These are phyloP conservation scores for Condylura cristata DNA, from an alignment of 2,113 vertebrate species.

Conservation along the genomic window DNA sequence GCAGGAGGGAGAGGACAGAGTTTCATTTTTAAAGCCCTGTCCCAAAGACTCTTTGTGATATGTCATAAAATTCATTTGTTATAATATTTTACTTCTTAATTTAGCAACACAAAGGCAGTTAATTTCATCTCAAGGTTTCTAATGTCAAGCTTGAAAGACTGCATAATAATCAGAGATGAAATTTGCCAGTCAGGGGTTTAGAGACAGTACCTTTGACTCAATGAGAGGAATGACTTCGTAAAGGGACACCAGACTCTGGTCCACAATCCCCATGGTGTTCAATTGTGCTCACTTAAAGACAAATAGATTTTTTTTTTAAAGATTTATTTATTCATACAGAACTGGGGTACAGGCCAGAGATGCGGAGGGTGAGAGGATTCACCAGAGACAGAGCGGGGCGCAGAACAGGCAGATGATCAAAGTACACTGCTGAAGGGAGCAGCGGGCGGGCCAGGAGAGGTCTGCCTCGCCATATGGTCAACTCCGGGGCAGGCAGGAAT, in stretches of 20 bases:
- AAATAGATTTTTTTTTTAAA: background rate
- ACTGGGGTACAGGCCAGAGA: no score
- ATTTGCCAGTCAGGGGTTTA: background rate
- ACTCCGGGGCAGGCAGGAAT: no score
- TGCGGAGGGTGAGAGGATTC: no score
- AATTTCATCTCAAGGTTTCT: conserved; percentile 54
- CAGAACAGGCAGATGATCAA: no score
- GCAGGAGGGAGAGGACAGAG: background rate
- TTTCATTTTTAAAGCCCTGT: background rate
- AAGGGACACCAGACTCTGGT: no score
- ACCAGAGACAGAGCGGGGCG: no score
- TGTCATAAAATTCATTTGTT: conserved; percentile 20
- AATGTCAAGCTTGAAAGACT: background rate
- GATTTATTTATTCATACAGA: no score
- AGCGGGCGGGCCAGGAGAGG: no score
- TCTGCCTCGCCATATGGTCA: no score
- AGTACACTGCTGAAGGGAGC: no score
- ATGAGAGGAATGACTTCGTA: background rate
- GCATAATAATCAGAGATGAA: conserved; percentile 14
- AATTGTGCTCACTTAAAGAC: background rate
- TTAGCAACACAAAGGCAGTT: conserved; percentile 36
- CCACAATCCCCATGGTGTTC: no score
- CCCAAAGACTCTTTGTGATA: background rate
- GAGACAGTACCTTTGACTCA: background rate
- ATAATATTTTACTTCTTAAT: conserved; percentile 25